phyloP scores from a whole-genome alignment of 2,888 invertebrate genomes.

The Iphiclides podalirius region DNA sequence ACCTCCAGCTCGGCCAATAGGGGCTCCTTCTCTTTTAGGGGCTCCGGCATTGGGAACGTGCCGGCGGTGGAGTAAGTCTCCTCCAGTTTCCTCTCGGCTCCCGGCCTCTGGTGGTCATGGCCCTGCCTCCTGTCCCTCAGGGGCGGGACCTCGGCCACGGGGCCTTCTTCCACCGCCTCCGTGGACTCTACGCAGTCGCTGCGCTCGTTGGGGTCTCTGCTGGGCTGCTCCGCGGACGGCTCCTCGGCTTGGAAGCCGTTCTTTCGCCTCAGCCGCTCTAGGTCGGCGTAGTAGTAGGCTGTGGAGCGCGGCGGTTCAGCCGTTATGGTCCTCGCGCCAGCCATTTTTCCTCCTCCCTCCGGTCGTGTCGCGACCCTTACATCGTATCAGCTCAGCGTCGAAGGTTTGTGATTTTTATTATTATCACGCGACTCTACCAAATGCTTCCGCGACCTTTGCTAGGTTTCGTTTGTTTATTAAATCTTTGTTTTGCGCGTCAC shows the following conservation, averaged over 20 bases:
- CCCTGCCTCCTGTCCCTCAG: slow-evolving; percentile 53
- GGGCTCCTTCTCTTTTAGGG: slow-evolving; percentile 69
- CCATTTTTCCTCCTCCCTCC: slow-evolving; percentile 32
- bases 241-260: slow-evolving; percentile 26
- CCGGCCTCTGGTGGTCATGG: slow-evolving; percentile 58
- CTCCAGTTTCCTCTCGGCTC: slow-evolving; percentile 50
- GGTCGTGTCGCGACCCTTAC: slow-evolving; percentile 5
- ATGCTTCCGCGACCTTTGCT: no score
- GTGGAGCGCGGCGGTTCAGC: slow-evolving; percentile 81
- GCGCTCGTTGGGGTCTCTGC: slow-evolving; percentile 68
- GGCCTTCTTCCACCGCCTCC: slow-evolving; percentile 60
- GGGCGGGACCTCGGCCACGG: slow-evolving; percentile 56
- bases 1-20: slow-evolving; percentile 64
- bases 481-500: no score
- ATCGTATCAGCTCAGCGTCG: slow-evolving; percentile 1
- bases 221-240: slow-evolving; percentile 24
- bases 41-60: slow-evolving; percentile 72
- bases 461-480: no score
- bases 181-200: slow-evolving; percentile 64
- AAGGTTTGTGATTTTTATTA: no score
- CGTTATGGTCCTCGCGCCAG: slow-evolving; percentile 56
- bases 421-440: no score
- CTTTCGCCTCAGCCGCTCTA: slow-evolving; percentile 75
- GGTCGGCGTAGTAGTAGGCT: slow-evolving; percentile 79
- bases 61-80: slow-evolving; percentile 74